Percentiles rank a stretch among this genome's conserved stretches.
Conservation (phyloP, 2,113 vertebrate genomes). For the Oreochromis aureus region DNA sequence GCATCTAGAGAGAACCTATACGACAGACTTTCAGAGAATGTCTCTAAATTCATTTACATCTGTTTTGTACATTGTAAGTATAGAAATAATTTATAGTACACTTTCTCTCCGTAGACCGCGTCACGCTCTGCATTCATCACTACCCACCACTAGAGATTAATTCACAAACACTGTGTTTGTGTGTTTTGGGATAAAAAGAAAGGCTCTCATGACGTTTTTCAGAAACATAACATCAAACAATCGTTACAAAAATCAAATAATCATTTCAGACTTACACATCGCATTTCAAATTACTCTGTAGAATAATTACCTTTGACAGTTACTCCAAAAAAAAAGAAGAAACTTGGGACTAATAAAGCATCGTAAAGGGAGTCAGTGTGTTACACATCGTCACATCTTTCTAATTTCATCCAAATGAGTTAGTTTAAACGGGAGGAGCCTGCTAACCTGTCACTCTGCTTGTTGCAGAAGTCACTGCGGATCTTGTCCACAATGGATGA, state of each 20-base stretch:
- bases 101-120: neutral
- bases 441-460: constrained; percentile 93
- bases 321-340: neutral
- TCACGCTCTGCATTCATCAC: neutral
- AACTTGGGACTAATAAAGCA: neutral
- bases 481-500: constrained; percentile 98
- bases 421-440: neutral
- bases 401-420: neutral
- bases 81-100: neutral
- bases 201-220: neutral
- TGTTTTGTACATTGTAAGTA: neutral
- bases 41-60: neutral
- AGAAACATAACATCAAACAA: neutral
- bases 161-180: neutral
- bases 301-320: neutral
- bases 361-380: neutral
- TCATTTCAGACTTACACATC: neutral
- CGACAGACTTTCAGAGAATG: neutral
- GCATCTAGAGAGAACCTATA: neutral
- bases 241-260: neutral
- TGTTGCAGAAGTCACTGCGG: constrained; percentile 97
- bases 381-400: neutral
- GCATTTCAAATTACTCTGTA: neutral
- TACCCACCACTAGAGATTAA: neutral
- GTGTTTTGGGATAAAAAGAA: neutral